Percentiles rank a stretch among this genome's conserved stretches.
phyloP scores from a whole-genome alignment of 2,113 vertebrate species.

The Crotophaga sulcirostris region DNA sequence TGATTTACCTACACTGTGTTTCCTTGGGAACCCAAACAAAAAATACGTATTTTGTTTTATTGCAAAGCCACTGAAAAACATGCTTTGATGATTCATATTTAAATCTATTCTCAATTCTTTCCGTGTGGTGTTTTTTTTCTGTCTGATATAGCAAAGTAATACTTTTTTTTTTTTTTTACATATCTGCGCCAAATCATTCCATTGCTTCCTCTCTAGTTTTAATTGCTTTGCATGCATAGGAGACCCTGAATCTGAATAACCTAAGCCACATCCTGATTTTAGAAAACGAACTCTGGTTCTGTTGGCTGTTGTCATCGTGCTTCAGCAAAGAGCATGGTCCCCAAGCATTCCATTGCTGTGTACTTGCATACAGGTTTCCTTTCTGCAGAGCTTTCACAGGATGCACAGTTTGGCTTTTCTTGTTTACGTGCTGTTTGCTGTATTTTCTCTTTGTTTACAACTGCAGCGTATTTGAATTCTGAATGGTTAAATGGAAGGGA shows the following conservation, averaged over 20 bases:
- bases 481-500: slow-evolving; percentile 32
- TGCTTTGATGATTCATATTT: neutral
- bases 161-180: neutral
- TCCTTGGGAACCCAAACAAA: neutral
- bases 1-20: neutral
- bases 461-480: neutral
- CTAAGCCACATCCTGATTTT: slow-evolving; percentile 25
- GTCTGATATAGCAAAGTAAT: neutral
- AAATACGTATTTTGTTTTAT: neutral
- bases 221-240: neutral
- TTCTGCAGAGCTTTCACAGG: slow-evolving; percentile 1
- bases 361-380: slow-evolving; percentile 22
- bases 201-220: neutral
- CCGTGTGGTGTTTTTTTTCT: neutral
- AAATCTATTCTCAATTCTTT: neutral
- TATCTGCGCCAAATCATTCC: neutral
- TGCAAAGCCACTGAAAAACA: neutral
- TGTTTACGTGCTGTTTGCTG: slow-evolving; percentile 22
- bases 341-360: neutral
- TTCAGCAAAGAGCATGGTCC: neutral
- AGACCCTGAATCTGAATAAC: neutral
- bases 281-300: neutral
- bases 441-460: slow-evolving; percentile 34
- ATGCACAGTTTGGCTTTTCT: neutral
- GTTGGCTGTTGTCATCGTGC: neutral